Percentiles rank a stretch among this genome's conserved stretches.
phyloP scores from a whole-genome alignment of 2,113 vertebrate species.

The human (Homo sapiens) region GRCh38 chr18:68532001-68532500 shows the following conservation, averaged over 20 bases:
- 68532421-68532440: not conserved
- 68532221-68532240: not conserved
- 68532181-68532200: not conserved
- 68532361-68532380: not conserved
- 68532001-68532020: not conserved
- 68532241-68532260: not conserved
- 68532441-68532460: not conserved
- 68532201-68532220: not conserved
- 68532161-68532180: not conserved
- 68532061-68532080: not conserved
- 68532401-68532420: not conserved
- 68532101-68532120: not conserved
- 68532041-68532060: not conserved
- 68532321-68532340: not conserved
- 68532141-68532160: not conserved
- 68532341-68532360: not conserved
- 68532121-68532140: not conserved
- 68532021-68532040: not conserved
- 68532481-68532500: not conserved
- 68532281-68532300: slow-evolving; percentile 8
- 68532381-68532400: not conserved
- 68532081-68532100: not conserved
- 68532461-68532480: not conserved
- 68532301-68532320: not conserved
- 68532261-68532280: not conserved